A percentile compares a stretch with the other conserved stretches of the same genome.
Conservation (phyloP, 2,888 invertebrate species). For the Suillia variegata region DNA sequence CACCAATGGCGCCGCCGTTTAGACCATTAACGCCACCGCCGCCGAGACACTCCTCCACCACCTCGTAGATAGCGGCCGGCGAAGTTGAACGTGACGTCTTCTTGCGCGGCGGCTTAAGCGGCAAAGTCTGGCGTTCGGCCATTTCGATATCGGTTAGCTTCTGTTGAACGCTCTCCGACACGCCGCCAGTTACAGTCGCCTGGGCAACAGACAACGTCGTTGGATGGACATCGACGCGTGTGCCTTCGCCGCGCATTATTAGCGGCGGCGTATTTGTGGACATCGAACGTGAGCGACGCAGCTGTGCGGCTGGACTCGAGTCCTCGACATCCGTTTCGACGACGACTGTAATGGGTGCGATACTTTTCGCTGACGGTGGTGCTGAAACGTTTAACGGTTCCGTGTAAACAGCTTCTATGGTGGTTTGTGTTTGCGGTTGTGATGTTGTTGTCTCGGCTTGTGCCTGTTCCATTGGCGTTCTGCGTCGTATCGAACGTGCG, state of each 20-base stretch:
- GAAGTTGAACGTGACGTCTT: slow-evolving; percentile 57
- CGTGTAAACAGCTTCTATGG: slow-evolving; percentile 2
- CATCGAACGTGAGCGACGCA: slow-evolving; percentile 47
- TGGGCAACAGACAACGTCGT: not conserved
- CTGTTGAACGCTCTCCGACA: not conserved
- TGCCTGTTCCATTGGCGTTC: slow-evolving; percentile 23
- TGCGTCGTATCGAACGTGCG: slow-evolving; percentile 49
- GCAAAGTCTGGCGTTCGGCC: slow-evolving; percentile 43
- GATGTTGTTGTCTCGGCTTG: no score
- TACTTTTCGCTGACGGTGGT: not conserved
- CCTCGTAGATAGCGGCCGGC: slow-evolving; percentile 33
- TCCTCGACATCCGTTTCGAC: slow-evolving; percentile 7
- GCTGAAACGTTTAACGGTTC: slow-evolving; percentile 16
- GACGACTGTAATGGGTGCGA: not conserved
- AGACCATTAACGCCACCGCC: slow-evolving; percentile 8
- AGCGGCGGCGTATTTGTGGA: slow-evolving; percentile 56
- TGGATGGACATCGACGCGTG: slow-evolving; percentile 15
- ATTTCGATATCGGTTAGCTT: slow-evolving; percentile 33
- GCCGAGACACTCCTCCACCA: slow-evolving; percentile 4
- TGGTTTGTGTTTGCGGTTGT: not conserved
- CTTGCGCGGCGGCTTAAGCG: slow-evolving; percentile 56
- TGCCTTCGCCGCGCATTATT: slow-evolving; percentile 37
- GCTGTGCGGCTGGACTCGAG: slow-evolving; percentile 18
- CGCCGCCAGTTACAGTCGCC: not conserved
- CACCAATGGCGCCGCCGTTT: slow-evolving; percentile 10